These are phyloP conservation scores for Eciton burchellii DNA, from an alignment of 1,140 invertebrate species.

Conservation along the genomic window DNA sequence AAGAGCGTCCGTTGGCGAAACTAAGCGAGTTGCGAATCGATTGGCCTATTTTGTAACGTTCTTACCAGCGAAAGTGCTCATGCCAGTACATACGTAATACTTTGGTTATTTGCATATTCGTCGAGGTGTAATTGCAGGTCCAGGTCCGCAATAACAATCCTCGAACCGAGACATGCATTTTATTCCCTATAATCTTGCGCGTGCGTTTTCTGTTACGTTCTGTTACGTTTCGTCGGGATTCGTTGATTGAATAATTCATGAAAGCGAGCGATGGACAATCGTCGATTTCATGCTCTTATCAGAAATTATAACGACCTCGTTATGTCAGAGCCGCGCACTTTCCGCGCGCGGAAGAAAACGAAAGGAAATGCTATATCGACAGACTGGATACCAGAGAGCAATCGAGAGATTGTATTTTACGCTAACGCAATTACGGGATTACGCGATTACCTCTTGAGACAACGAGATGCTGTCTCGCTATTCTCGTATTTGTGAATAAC, in stretches of 20 bases:
- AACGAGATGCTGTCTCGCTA: constrained; percentile 78
- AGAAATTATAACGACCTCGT: constrained; percentile 54
- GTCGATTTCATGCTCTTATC: constrained; percentile 36
- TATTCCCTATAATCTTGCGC: too few species aligned
- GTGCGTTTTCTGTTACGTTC: too few species aligned
- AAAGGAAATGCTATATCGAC: constrained; percentile 71
- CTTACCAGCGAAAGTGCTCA: constrained; percentile 64
- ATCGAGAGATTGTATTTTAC: constrained; percentile 78
- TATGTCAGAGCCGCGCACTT: constrained; percentile 43
- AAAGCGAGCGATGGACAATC: constrained; percentile 5
- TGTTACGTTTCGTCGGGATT: constrained; percentile 25
- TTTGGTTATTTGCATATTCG: constrained; percentile 62
- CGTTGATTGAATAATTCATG: constrained; percentile 58
- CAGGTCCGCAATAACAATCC: constrained; percentile 17
- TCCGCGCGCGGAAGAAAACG: constrained; percentile 43
- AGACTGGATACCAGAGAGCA: constrained; percentile 77
- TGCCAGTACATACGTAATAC: constrained; percentile 55
- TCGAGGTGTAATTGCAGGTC: constrained; percentile 16
- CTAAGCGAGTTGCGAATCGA: constrained; percentile 54
- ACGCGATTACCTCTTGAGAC: constrained; percentile 74
- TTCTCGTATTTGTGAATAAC: constrained; percentile 76
- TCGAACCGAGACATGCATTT: background rate
- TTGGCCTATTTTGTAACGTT: constrained; percentile 73
- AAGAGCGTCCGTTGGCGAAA: constrained; percentile 18
- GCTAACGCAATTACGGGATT: constrained; percentile 79